Base-by-base conservation (phyloP, 2,113 vertebrate genomes). In the Rattus norvegicus region DNA sequence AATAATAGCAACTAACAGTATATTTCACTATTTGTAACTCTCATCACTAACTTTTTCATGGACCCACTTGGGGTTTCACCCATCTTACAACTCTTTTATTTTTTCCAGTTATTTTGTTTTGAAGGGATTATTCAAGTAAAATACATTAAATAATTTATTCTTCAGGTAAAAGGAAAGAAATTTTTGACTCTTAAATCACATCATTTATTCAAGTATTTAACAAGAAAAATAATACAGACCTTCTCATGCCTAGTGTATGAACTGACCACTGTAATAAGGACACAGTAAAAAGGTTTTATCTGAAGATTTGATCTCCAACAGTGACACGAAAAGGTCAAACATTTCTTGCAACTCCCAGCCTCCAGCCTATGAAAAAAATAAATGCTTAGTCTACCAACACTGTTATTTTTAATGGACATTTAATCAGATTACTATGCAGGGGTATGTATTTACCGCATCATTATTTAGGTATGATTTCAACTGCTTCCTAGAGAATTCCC, bases 341-440 rank as follows among this genome's bases (percentile, higher is more conserved):
- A 13, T 0, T 39, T 73, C 47, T 59, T 49, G 2, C 17, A 63
- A 19, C 76, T 49, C 2, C 30, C 30, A 49, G 7, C 1, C 28
- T 91, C 24, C 36, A 93, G 10, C 79, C 1, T 43, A 36, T 63
- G 7, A 84, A 84, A 47, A 75, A 89, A 70, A 63, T 9, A n/a
- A 5, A 16, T 49, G 0, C 33, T 36, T 75, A 54, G 73, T 67
- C 3, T 47, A 47, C 5, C 1, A 1, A 49, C 0, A n/a, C 33
- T 93, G 59, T 1, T 54, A 91, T 90, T 61, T 67, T 88, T 88
- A 56, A 73, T 1, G 19, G 17, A 7, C 33, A 4, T 36, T 49
- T 1, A 1, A 43, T 2, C 26, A 47, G 33, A 92, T 33, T n/a
- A 59, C 69, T 59, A 36, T 0, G 5, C 72, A 24, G 24, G 54